Conservation (phyloP, 2,888 invertebrate species). For the Nomada goodeniana region DNA sequence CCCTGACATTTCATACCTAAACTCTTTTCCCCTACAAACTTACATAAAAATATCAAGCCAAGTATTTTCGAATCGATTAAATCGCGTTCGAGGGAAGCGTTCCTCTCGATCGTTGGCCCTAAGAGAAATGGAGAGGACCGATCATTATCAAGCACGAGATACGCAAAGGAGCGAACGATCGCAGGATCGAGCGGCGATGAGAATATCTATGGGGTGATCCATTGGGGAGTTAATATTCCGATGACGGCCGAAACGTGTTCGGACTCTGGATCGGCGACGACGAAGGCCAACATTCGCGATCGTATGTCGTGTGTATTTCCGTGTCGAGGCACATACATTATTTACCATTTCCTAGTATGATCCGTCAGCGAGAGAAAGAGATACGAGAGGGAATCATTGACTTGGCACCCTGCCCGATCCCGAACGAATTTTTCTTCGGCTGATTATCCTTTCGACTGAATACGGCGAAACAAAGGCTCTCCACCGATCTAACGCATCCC, state of each 20-base stretch:
- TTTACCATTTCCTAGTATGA: slow-evolving; percentile 81
- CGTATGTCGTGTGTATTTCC: slow-evolving; percentile 77
- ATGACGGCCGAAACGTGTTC: slow-evolving; percentile 79
- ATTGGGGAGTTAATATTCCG: slow-evolving; percentile 82
- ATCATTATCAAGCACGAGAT: slow-evolving; percentile 31
- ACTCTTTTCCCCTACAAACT: too few species aligned
- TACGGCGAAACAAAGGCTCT: slow-evolving; percentile 13
- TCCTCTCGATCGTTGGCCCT: slow-evolving; percentile 8
- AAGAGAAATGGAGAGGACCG: slow-evolving; percentile 9
- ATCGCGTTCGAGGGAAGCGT: slow-evolving; percentile 18
- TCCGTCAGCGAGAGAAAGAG: slow-evolving; percentile 51
- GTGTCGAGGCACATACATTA: slow-evolving; percentile 81
- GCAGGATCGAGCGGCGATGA: slow-evolving; percentile 69
- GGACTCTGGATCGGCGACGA: slow-evolving; percentile 75
- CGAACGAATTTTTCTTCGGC: slow-evolving; percentile 17
- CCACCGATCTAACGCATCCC: background rate
- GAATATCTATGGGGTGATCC: slow-evolving; percentile 76
- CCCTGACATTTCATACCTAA: too few species aligned
- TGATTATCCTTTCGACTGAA: background rate
- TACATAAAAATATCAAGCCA: too few species aligned
- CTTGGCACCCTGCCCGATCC: slow-evolving; percentile 49
- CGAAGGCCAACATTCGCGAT: slow-evolving; percentile 78
- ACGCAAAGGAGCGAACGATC: slow-evolving; percentile 61
- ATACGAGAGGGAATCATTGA: slow-evolving; percentile 37
- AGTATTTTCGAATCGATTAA: slow-evolving; percentile 6